Evolutionary conservation across 2,113 vertebrate genomes (phyloP).

Genomic region (Catharus fuscescens): DNA sequence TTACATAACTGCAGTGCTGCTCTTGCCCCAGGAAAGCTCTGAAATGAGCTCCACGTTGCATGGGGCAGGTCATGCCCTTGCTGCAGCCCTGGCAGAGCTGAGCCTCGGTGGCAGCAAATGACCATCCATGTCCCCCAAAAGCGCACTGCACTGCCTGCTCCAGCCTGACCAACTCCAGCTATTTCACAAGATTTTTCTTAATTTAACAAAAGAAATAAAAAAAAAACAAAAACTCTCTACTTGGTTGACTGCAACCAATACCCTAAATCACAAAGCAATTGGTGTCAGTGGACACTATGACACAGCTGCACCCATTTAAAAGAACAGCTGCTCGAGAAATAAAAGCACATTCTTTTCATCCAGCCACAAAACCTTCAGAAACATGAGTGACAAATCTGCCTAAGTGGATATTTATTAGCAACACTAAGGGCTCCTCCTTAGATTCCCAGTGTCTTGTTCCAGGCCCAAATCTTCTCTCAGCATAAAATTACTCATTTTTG

Average conservation of each 20-base stretch:
- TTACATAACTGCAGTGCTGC: neutral
- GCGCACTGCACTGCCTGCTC: neutral
- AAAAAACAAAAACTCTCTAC: neutral
- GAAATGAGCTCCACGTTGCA: slow-evolving; percentile 15
- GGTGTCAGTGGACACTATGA: slow-evolving; percentile 62
- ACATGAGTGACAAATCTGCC: slow-evolving; percentile 61
- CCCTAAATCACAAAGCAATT: slow-evolving; percentile 55
- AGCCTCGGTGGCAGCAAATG: neutral
- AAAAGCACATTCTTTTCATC: slow-evolving; percentile 58
- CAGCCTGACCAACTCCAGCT: neutral
- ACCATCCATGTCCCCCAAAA: neutral
- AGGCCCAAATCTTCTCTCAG: slow-evolving; percentile 28
- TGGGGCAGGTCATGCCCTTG: neutral
- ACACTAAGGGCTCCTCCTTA: slow-evolving; percentile 42
- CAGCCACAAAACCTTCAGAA: slow-evolving; percentile 59
- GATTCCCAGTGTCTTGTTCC: slow-evolving; percentile 36
- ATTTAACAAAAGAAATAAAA: neutral
- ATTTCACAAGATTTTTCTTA: neutral
- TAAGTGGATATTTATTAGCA: slow-evolving; percentile 63
- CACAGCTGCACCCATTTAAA: slow-evolving; percentile 71
- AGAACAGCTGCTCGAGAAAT: slow-evolving; percentile 68
- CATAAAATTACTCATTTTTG: slow-evolving; percentile 26
- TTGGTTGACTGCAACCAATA: slow-evolving; percentile 4
- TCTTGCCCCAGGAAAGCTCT: slow-evolving; percentile 28
- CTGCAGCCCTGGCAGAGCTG: neutral